Base-by-base conservation (phyloP, 23 tunicate species). In the Trididemnum clinides region DNA sequence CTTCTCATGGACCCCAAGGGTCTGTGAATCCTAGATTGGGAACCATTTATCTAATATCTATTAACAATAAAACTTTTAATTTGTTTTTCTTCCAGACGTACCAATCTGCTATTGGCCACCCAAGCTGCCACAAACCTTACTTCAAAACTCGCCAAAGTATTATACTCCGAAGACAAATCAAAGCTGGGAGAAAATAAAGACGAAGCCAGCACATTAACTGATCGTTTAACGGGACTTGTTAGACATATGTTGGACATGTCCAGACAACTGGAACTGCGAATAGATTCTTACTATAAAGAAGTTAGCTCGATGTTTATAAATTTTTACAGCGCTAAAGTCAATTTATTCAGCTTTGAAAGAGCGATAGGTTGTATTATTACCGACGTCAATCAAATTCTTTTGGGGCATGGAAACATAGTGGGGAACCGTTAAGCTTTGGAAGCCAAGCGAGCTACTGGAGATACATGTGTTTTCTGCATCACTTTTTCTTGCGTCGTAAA, bases 51-150 rank as follows among this genome's bases (percentile, higher is more conserved):
- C 15, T 44, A 44, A 44, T 7, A 7, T 44, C 10, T 15, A 7
- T 44, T 10, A 44, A 44, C 10, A 44, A 44, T 15, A 44, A 10
- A 44, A 44, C 10, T 44, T 44, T 7, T 7, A 10, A 44, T 44
- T 7, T 7, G 15, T 7, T 44, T 44, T 44, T 44, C 12, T 32
- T 84, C 20, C 76, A 91, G 96, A 33, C 72, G 49, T 10, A 91
- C 96, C 2, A 82, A 91, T 23, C 33, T 91, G 37, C 50, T 87
- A 33, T 81, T 91, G 6, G 96, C 87, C 7, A 63, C 88, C 37
- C 88, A 86, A 19, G 96, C 96, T 0, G 90, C 96, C 1, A 44
- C 50, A 32, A 91, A 85, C 28, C 75, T 91, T 1, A 28, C 88
- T 28, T 65, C 79, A 7, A 91, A 86, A 82, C 39, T 91, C 2